phyloP scores from a whole-genome alignment of 2,888 invertebrate genomes.

The Apamea crenata region DNA sequence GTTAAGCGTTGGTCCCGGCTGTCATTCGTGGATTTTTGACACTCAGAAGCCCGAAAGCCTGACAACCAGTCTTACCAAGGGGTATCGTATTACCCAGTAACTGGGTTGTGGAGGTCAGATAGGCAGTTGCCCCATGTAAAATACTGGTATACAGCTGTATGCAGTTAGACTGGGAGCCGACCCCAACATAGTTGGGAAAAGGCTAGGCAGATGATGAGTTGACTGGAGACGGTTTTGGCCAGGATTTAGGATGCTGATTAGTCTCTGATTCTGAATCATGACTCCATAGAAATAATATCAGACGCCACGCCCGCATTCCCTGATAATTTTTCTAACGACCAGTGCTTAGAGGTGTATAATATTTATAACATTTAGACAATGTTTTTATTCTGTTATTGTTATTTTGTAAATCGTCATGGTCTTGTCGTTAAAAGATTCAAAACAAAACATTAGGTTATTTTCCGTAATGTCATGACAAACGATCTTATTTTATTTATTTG shows the following conservation, averaged over 20 bases:
- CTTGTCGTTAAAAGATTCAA: background rate
- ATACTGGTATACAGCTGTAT: background rate
- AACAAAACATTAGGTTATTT: background rate
- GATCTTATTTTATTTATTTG: background rate
- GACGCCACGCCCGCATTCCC: no score
- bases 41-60: background rate
- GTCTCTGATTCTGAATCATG: background rate
- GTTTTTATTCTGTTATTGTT: conserved; percentile 9
- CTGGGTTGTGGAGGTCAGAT: background rate
- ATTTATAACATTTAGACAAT: background rate
- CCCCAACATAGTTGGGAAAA: background rate
- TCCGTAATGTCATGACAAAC: background rate
- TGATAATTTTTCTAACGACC: background rate
- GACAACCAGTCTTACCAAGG: background rate
- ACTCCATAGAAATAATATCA: background rate
- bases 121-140: background rate
- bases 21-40: background rate
- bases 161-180: background rate
- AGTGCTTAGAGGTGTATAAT: background rate
- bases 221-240: background rate
- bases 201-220: background rate
- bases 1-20: no score
- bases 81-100: background rate
- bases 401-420: background rate
- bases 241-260: background rate